A percentile compares a stretch with the other conserved stretches of the same genome.
Evolutionary conservation across 2,797 vertebrate genomes (phyloP).

Genomic region (Calcarius lapponicus): DNA sequence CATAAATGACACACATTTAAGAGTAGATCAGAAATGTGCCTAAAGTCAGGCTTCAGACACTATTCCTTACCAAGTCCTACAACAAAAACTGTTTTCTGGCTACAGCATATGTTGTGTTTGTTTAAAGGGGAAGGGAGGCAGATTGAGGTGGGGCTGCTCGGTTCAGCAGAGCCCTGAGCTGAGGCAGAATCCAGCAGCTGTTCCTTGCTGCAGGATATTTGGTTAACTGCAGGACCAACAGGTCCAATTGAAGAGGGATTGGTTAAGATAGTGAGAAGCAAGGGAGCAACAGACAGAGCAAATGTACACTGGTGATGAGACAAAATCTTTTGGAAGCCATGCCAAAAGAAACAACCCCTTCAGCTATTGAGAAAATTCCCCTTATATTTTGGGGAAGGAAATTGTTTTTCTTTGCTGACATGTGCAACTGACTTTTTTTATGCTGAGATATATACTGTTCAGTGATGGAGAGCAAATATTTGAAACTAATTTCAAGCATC

Average conservation of each 20-base stretch:
- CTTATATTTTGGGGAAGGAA: neutral
- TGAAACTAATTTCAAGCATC: neutral
- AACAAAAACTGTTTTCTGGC: neutral
- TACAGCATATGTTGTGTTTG: neutral
- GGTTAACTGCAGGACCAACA: neutral
- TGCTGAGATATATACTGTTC: neutral
- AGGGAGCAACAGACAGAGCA: neutral
- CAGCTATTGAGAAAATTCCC: conserved; percentile 30
- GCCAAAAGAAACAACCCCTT: conserved; percentile 22
- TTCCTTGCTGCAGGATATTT: neutral
- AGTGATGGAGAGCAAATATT: neutral
- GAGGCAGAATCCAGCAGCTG: neutral
- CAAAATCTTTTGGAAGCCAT: neutral
- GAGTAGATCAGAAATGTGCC: neutral
- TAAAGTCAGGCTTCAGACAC: neutral
- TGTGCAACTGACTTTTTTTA: neutral
- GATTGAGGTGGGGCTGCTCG: neutral
- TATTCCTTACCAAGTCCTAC: neutral
- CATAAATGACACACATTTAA: neutral
- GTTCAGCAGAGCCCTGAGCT: neutral
- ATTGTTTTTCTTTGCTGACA: neutral
- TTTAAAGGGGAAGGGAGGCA: neutral
- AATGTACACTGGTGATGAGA: neutral
- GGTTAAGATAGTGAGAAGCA: neutral
- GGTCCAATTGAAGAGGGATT: neutral